These are phyloP conservation scores for Tinamus guttatus DNA, from an alignment of 2,113 vertebrate species.

Conservation along the genomic window DNA sequence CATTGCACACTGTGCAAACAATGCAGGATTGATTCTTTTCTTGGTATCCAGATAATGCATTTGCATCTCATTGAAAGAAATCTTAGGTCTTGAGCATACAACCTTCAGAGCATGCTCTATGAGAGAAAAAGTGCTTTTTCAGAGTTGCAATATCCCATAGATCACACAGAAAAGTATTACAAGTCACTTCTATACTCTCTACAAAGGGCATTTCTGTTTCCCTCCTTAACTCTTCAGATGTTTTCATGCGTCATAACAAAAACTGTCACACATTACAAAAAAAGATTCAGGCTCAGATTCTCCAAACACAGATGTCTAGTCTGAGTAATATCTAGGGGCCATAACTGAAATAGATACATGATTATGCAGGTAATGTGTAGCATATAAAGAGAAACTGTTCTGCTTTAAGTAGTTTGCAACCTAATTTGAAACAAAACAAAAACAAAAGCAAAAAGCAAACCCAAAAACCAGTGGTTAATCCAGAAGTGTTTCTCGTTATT, in stretches of 20 bases:
- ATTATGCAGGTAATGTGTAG: not conserved
- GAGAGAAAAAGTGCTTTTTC: not conserved
- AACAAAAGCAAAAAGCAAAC: not conserved
- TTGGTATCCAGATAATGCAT: not conserved
- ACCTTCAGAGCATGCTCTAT: not conserved
- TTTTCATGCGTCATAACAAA: not conserved
- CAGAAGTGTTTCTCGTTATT: not conserved
- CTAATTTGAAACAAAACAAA: not conserved
- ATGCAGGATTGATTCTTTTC: not conserved
- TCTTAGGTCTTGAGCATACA: not conserved
- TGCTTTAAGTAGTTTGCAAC: not conserved
- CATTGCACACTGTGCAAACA: slow-evolving; percentile 21
- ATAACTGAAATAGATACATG: not conserved
- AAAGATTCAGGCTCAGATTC: not conserved
- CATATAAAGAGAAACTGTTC: not conserved
- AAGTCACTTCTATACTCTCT: not conserved
- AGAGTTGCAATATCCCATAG: not conserved
- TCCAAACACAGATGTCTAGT: not conserved
- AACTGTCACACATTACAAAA: not conserved
- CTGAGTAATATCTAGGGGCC: not conserved
- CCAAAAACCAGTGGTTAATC: not conserved
- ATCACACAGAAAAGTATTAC: not conserved
- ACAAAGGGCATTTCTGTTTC: not conserved
- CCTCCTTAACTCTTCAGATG: not conserved
- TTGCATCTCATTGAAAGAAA: not conserved